phyloP scores from a whole-genome alignment of 2,888 invertebrate genomes.

The Acleris emargana region DNA sequence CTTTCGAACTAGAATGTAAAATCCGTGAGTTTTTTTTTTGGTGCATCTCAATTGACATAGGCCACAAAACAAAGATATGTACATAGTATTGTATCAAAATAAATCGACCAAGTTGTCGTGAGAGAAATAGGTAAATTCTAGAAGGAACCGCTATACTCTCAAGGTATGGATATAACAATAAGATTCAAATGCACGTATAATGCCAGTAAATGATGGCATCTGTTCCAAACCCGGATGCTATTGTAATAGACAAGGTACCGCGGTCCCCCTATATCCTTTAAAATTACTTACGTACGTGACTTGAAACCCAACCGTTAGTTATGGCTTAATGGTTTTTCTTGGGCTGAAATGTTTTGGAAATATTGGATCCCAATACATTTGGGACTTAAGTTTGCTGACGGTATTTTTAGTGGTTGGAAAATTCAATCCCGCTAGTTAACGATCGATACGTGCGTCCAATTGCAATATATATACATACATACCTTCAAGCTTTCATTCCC shows the following conservation, averaged over 20 bases:
- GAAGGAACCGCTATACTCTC: background rate
- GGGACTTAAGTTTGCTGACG: constrained; percentile 23
- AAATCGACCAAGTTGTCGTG: too few species aligned
- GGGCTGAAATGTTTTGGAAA: constrained; percentile 35
- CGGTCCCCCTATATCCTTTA: constrained; percentile 54
- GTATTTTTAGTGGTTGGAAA: constrained; percentile 3
- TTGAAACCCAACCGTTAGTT: constrained; percentile 52
- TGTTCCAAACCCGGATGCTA: constrained; percentile 54
- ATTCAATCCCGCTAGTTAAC: background rate
- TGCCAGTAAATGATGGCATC: constrained; percentile 48
- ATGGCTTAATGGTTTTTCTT: constrained; percentile 36
- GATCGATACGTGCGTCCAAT: too few species aligned
- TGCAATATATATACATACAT: too few species aligned
- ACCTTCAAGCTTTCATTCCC: too few species aligned
- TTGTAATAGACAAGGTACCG: constrained; percentile 51
- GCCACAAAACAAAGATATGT: too few species aligned
- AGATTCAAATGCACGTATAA: constrained; percentile 26
- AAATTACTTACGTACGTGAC: constrained; percentile 73
- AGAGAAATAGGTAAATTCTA: background rate
- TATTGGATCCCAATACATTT: constrained; percentile 33
- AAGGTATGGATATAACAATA: constrained; percentile 9
- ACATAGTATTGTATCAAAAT: too few species aligned
- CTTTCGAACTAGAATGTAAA: too few species aligned
- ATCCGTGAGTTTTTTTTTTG: too few species aligned
- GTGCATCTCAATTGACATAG: too few species aligned